Evolutionary conservation across 2,797 vertebrate species (phyloP), one percentile per base, ranked within the genome.

Genomic region (Poeciliopsis turneri): DNA sequence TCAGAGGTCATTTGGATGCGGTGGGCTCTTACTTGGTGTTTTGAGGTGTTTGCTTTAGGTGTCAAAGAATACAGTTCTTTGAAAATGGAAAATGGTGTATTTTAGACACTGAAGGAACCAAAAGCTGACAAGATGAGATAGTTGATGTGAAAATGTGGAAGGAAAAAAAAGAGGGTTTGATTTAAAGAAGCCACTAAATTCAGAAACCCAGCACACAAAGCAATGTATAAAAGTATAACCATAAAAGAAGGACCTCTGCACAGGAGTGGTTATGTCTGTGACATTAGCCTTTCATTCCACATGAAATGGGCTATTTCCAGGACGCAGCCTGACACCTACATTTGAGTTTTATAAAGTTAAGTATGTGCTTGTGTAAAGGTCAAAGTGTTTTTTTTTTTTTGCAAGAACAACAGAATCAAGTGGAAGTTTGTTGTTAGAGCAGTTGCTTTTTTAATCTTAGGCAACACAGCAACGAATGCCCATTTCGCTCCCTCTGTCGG

Each of bases 221-320:
- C 51, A 76, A 82, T 18, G 74, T 25, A 74, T 4, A 20, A 39
- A 18, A 23, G 69, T 61, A 69, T 66, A 25, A 59, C 15, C 1
- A n/a, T n/a, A n/a, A n/a, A n/a, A n/a, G n/a, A n/a, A n/a, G n/a
- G n/a, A 59, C 15, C 1, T 51, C 23, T 80, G 61, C 41, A 76
- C 73, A 71, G 83, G 75, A 87, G 84, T 74, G 82, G 84, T 82
- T 76, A 91, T 93, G 89, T 92, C 76, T 77, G 57, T 28, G 39
- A 88, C 86, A 93, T 92, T 89, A 91, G 84, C 76, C 82, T 88
- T 77, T 89, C 79, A 89, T 92, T 87, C 83, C 45, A 71, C 86
- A 84, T 87, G 86, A 93, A 93, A 94, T 91, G 86, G 92, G 69
- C 78, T 92, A 87, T 93, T 94, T 93, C 81, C 90, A 91, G 79